Evolutionary conservation across 1,140 invertebrate species (phyloP).

Genomic region (Papilio machaon): DNA sequence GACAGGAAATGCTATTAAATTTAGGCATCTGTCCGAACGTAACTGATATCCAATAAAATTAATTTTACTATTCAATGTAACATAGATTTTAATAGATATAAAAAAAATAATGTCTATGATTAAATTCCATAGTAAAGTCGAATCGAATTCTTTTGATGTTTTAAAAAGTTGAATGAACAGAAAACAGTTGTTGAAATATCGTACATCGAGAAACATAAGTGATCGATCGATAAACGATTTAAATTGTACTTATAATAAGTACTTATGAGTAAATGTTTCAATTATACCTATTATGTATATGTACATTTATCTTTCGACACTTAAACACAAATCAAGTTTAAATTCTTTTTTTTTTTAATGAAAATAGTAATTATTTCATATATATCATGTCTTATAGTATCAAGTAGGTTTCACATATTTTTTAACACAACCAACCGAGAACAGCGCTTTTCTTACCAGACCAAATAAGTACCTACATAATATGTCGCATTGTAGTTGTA

Average conservation of each 20-base stretch:
- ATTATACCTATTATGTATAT: not conserved
- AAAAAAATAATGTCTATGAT: not conserved
- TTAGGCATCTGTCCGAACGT: constrained; percentile 7
- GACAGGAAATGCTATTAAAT: constrained; percentile 25
- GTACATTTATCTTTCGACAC: too few species aligned
- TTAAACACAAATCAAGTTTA: too few species aligned
- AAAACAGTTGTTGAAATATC: not conserved
- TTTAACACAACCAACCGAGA: too few species aligned
- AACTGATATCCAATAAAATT: not conserved
- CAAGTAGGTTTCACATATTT: too few species aligned
- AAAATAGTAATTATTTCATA: too few species aligned
- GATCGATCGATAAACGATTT: not conserved
- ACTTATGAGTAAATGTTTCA: not conserved
- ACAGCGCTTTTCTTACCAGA: too few species aligned
- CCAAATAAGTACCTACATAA: too few species aligned
- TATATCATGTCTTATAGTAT: too few species aligned
- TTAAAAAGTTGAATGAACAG: too few species aligned
- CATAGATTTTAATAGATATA: not conserved
- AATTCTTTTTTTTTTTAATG: too few species aligned
- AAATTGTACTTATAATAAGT: constrained; percentile 5
- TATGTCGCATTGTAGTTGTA: too few species aligned
- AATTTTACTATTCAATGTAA: not conserved
- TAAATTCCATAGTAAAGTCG: not conserved
- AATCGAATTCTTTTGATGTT: too few species aligned
- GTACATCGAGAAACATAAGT: not conserved